Base-by-base conservation (phyloP, 2,797 vertebrate species). In the Melanotaenia parkinsoni region DNA sequence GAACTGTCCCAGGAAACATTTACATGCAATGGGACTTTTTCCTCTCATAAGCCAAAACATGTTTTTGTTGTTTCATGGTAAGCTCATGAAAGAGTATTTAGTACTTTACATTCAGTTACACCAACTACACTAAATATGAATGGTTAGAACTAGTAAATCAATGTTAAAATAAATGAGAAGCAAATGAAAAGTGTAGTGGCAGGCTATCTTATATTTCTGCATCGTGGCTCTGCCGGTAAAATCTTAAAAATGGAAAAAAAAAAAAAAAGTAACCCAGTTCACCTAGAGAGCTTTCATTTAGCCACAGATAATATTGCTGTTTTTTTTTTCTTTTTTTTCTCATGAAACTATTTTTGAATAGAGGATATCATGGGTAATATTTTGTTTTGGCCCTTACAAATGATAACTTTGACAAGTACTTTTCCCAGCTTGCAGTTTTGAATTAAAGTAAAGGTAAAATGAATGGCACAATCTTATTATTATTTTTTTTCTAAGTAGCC, bases 1-100 rank as follows among this genome's bases (percentile, higher is more conserved):
- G 90, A 90, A 54, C 77, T 47, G 82, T 87, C 89, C 93, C 91
- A 91, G 89, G 77, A 92, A 92, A 87, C 83, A 79, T 92, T 94
- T 91, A 89, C 89, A 89, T 67, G 78, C 80, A 72, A 75, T 70
- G 81, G 79, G 89, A 82, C 80, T 83, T 74, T 80, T 82, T 71
- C 53, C 58, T 72, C 69, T 76, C 54, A 6, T 50, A 62, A 78
- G 76, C 82, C 79, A 81, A 74, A 68, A 71, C 6, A 43, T 2
- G 3, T 73, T 54, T 65, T 61, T 64, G 68, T 84, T 85, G 77
- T 89, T 79, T 80, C 38, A 66, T 12, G 47, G 68, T 51, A 16
- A 81, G 70, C 67, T 82, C 65, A 71, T 76, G 56, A 59, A 70
- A 71, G 61, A 53, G 67, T 10, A 5, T 1, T 20, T 43, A 12